These are phyloP conservation scores for Pandemis heparana DNA, from an alignment of 2,888 invertebrate species.

Conservation along the genomic window DNA sequence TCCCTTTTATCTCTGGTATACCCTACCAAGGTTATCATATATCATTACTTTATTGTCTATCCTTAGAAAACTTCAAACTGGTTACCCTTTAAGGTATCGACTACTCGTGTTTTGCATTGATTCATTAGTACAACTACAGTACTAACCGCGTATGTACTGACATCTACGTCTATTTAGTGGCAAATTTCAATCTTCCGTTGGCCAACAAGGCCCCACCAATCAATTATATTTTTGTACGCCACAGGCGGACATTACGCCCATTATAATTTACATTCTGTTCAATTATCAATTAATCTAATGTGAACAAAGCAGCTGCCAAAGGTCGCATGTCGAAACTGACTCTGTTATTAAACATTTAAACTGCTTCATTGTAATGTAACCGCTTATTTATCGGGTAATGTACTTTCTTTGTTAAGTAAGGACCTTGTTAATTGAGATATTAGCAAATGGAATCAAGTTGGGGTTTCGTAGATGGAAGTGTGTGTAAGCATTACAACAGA, in stretches of 20 bases:
- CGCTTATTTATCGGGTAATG: conserved; percentile 32
- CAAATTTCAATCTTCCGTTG: conserved; percentile 34
- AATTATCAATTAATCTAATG: conserved; percentile 59
- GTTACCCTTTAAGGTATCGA: too few species aligned
- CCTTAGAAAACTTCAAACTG: too few species aligned
- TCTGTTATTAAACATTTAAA: conserved; percentile 45
- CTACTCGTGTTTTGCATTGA: too few species aligned
- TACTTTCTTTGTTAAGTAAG: conserved; percentile 26
- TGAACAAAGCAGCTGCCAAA: conserved; percentile 53
- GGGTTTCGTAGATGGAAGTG: not conserved
- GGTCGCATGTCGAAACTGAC: conserved; percentile 53
- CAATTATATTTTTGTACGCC: conserved; percentile 39
- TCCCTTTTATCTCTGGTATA: too few species aligned
- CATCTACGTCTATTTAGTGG: conserved; percentile 29
- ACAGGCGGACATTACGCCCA: conserved; percentile 33
- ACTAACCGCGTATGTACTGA: not conserved
- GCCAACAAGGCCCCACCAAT: conserved; percentile 37
- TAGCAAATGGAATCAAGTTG: conserved; percentile 4
- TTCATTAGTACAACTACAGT: not conserved
- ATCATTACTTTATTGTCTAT: too few species aligned
- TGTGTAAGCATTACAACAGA: conserved; percentile 1
- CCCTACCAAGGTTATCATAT: too few species aligned
- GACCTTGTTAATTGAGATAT: conserved; percentile 13
- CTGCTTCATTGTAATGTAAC: conserved; percentile 36
- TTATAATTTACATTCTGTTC: conserved; percentile 51